Evolutionary conservation across 2,113 vertebrate genomes (phyloP).

Genomic region (Mesitornis unicolor): DNA sequence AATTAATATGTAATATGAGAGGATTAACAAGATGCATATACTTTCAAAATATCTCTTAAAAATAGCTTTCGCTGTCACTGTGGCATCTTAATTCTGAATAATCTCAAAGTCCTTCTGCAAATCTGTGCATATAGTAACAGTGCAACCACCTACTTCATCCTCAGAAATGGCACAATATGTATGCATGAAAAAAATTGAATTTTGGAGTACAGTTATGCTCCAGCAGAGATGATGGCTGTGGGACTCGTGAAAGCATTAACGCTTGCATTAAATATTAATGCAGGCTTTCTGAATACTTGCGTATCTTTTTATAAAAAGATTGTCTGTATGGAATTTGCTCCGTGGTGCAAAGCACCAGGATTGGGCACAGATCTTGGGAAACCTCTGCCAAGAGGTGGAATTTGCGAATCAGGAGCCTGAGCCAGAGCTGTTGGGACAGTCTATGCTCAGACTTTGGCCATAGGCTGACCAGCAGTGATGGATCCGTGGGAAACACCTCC

Average conservation of each 20-base stretch:
- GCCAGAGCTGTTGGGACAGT: rapidly evolving
- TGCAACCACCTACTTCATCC: slow-evolving; percentile 8
- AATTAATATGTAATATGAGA: not conserved
- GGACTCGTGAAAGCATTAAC: not conserved
- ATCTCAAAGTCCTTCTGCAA: not conserved
- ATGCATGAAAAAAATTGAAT: not conserved
- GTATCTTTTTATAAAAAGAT: not conserved
- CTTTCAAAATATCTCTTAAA: slow-evolving; percentile 14
- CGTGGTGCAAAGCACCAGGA: rapidly evolving
- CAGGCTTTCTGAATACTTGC: not conserved
- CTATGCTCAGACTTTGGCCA: not conserved
- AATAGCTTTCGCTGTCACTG: not conserved
- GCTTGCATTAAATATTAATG: not conserved
- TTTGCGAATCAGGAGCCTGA: not conserved
- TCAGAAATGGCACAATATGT: not conserved
- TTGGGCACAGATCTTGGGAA: rapidly evolving
- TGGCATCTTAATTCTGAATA: slow-evolving; percentile 37
- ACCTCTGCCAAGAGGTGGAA: not conserved
- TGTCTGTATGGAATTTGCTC: not conserved
- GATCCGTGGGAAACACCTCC: not conserved
- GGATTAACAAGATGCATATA: not conserved
- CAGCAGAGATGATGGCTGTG: not conserved
- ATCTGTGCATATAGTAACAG: slow-evolving; percentile 8
- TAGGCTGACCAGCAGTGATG: rapidly evolving
- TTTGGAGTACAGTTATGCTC: not conserved